A percentile compares a stretch with the other conserved stretches of the same genome.
Conservation (phyloP, 2,888 invertebrate species). For the Dilophus febrilis region DNA sequence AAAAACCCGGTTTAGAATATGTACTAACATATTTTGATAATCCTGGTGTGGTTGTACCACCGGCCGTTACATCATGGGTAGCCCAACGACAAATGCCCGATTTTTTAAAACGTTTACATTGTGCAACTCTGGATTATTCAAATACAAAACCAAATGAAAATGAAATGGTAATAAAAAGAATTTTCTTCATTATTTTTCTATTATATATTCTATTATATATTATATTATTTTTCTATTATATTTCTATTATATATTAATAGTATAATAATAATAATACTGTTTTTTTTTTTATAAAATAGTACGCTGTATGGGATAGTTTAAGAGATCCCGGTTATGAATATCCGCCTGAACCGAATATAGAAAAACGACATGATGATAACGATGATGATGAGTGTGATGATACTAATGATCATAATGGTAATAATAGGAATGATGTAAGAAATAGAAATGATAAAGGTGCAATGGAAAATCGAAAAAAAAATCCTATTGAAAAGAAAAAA, state of each 20-base stretch:
- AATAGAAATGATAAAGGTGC: background rate
- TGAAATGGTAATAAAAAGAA: slow-evolving; percentile 2
- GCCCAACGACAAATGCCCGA: slow-evolving; percentile 59
- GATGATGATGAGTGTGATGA: slow-evolving; percentile 2
- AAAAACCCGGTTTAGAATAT: slow-evolving; percentile 53
- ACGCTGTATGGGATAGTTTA: slow-evolving; percentile 1
- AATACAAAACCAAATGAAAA: slow-evolving; percentile 16
- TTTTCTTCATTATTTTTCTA: too few species aligned
- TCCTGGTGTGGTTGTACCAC: slow-evolving; percentile 59
- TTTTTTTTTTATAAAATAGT: background rate
- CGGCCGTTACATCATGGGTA: slow-evolving; percentile 56
- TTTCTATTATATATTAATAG: background rate
- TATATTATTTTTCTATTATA: too few species aligned
- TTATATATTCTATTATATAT: too few species aligned
- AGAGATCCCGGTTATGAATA: slow-evolving; percentile 9
- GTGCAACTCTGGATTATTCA: slow-evolving; percentile 47
- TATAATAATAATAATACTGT: background rate
- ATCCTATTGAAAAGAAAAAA: background rate
- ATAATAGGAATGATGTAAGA: background rate
- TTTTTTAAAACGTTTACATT: slow-evolving; percentile 50
- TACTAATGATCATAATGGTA: background rate
- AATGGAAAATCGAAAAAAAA: background rate
- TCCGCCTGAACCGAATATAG: slow-evolving; percentile 6
- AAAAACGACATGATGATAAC: background rate
- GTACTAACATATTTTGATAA: slow-evolving; percentile 77